Base-by-base conservation (phyloP, 2,797 vertebrate species). In the Lophotriccus pileatus region DNA sequence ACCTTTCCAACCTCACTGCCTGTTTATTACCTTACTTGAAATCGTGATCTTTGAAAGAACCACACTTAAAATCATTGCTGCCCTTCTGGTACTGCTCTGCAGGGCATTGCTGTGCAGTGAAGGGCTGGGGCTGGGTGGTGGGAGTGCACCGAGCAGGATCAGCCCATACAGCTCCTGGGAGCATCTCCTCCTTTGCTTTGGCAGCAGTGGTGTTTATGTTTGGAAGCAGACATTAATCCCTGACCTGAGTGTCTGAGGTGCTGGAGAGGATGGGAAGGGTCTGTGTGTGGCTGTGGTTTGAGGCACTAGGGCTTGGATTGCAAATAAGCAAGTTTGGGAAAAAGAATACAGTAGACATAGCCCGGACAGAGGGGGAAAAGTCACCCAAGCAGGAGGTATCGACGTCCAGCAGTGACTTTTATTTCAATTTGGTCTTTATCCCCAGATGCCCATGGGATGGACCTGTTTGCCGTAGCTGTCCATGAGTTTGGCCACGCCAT, bases 401-500 rank as follows among this genome's bases (percentile, higher is more conserved):
- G 13, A 1, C 12, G 10, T 59, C 53, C 49, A 4, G 19, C 28
- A 52, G 14, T 58, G 37, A 64, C 44, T 74, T 63, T 11, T 12
- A 9, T 68, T 75, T 84, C 55, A 12, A 28, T 91, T 49, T 44
- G 49, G 11, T 62, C 62, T 79, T 58, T 75, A 14, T 83, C 67
- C 96, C 62, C 94, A 99, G 99, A 99, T 16, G 95, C 98, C 37
- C 98, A 99, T 0, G 99, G 99, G 53, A 99, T 99, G 99, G 99
- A 99, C 95, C 97, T 99, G 53, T 99, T 99, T 44, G 99, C 99
- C 0, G 99, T 99, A 30, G 99, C 99, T 0, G 99, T 99, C 47
- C 99, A 99, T 5, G 99, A 99, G 95, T 99, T 99, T 7, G 99
- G 99, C 76, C 99, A 99, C 1, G 99, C 99, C 92, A 99, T 99